A percentile compares a stretch with the other conserved stretches of the same genome.
Evolutionary conservation across 2,888 invertebrate genomes (phyloP).

Genomic region (Hedya salicella): DNA sequence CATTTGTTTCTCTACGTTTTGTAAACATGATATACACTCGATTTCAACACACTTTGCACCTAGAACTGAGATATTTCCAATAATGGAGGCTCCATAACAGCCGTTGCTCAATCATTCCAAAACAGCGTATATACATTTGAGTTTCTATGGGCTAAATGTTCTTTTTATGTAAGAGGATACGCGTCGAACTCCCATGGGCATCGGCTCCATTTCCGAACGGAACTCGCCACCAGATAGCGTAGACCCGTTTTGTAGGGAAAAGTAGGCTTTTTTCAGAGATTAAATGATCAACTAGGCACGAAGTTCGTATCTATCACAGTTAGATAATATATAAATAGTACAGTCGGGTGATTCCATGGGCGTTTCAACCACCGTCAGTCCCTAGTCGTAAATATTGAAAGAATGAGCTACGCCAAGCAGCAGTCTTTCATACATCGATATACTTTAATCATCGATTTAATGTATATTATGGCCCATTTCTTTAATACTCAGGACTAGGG

Average conservation of each 20-base stretch:
- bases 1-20: no score
- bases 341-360: no score
- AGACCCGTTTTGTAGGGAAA: neutral
- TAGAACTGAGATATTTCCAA: neutral
- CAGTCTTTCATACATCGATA: no score
- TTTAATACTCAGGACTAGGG: no score
- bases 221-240: neutral
- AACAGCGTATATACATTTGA: neutral
- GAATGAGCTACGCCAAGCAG: no score
- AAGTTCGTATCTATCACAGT: no score
- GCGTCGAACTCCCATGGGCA: neutral
- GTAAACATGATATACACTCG: no score
- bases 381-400: no score
- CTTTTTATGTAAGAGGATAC: neutral
- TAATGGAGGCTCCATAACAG: neutral
- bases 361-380: no score
- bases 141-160: neutral
- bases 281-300: neutral
- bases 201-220: conserved; percentile 6
- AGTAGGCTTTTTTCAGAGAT: neutral
- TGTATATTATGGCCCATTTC: no score
- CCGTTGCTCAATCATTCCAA: neutral
- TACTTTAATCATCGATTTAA: no score
- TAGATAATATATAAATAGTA: no score
- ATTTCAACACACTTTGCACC: neutral